Percentiles rank a stretch among this genome's conserved stretches.
Conservation (phyloP, 2,888 invertebrate species). For the Magallana nippona region DNA sequence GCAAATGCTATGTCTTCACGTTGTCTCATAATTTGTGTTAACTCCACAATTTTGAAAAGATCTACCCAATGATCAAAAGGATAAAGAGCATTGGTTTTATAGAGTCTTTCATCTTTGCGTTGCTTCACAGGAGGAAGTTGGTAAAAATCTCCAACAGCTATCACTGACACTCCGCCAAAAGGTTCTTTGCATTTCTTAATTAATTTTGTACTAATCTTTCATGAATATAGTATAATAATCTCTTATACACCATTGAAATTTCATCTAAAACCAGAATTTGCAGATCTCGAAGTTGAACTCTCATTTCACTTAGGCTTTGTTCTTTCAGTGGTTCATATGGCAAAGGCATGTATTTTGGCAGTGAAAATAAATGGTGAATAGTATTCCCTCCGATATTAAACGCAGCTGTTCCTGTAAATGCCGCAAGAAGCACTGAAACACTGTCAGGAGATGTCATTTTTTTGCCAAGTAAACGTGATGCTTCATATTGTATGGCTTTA, state of each 20-base stretch:
- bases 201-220: neutral
- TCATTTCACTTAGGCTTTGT: too few relatives aligned
- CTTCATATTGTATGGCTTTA: too few relatives aligned
- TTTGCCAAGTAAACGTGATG: too few relatives aligned
- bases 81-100: neutral
- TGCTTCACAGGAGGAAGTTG: neutral
- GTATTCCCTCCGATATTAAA: too few relatives aligned
- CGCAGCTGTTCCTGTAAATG: too few relatives aligned
- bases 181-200: neutral
- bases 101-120: neutral
- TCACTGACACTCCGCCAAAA: neutral
- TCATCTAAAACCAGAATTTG: neutral
- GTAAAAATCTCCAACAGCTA: neutral
- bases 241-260: neutral
- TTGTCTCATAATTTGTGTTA: neutral
- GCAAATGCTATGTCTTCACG: neutral
- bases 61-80: neutral
- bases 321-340: too few relatives aligned
- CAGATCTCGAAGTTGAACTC: neutral
- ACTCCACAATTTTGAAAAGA: neutral
- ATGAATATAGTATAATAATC: neutral
- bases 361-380: too few relatives aligned
- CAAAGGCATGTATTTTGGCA: too few relatives aligned
- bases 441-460: too few relatives aligned
- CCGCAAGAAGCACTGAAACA: too few relatives aligned